phyloP scores from a whole-genome alignment of 2,888 invertebrate species.

The Pachydiplax longipennis region DNA sequence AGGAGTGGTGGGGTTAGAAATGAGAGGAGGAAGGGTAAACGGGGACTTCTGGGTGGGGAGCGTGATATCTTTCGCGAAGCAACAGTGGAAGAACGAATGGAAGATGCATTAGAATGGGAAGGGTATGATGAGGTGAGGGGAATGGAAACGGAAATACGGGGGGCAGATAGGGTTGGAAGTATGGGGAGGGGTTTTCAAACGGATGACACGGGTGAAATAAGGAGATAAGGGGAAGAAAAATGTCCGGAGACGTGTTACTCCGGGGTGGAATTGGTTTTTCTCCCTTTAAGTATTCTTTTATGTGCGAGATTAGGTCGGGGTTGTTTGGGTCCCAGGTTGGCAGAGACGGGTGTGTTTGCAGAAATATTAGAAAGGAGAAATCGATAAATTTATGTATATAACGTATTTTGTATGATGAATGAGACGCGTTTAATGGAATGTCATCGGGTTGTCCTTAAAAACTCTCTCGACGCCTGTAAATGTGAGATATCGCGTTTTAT shows the following conservation, averaged over 20 bases:
- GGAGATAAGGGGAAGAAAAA: neutral
- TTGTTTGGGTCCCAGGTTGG: neutral
- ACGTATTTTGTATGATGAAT: no score
- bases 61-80: neutral
- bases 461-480: no score
- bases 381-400: neutral
- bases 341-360: neutral
- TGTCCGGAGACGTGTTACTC: constrained; percentile 5
- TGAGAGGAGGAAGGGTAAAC: neutral
- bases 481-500: no score
- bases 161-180: neutral
- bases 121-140: neutral
- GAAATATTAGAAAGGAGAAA: neutral
- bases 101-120: neutral
- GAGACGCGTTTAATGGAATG: no score
- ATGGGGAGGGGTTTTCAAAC: neutral
- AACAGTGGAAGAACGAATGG: neutral
- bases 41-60: neutral
- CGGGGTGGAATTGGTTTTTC: neutral
- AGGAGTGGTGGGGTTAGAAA: neutral
- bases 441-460: no score
- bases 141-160: neutral
- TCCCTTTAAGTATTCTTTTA: neutral
- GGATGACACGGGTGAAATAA: constrained; percentile 30
- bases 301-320: neutral